Evolutionary conservation across 2,888 invertebrate species (phyloP).

Genomic region (Keiferia lycopersicella): DNA sequence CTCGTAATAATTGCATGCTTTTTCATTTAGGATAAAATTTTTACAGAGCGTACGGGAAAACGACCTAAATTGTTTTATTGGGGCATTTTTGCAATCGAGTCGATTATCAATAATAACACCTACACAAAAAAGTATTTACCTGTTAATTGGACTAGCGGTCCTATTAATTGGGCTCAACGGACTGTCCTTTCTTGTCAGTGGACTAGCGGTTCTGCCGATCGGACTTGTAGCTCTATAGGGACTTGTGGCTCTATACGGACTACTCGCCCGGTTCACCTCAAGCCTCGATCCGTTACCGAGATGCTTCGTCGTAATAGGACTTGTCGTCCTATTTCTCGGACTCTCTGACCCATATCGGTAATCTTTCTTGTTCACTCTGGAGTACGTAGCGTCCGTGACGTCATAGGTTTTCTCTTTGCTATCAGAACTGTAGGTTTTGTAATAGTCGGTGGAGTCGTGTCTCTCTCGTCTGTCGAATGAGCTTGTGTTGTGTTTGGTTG

Average conservation of each 20-base stretch:
- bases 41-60: too few relatives aligned
- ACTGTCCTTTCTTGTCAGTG: conserved; percentile 76
- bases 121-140: background rate
- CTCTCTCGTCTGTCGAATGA: conserved; percentile 71
- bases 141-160: conserved; percentile 40
- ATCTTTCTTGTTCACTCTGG: conserved; percentile 67
- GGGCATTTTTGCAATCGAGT: too few relatives aligned
- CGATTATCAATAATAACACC: too few relatives aligned
- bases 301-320: conserved; percentile 79
- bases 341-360: conserved; percentile 72
- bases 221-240: conserved; percentile 70
- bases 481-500: conserved; percentile 58
- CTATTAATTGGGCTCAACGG: conserved; percentile 80
- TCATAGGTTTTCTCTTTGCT: conserved; percentile 70
- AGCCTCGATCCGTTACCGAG: conserved; percentile 75
- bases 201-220: conserved; percentile 76
- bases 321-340: conserved; percentile 70
- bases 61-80: too few relatives aligned
- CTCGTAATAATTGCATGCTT: background rate
- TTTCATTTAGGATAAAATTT: too few relatives aligned
- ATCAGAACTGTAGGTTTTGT: conserved; percentile 69
- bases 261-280: conserved; percentile 72
- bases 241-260: conserved; percentile 68
- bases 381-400: conserved; percentile 71
- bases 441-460: conserved; percentile 70